Evolutionary conservation across 2,113 vertebrate species (phyloP).

Genomic region (Gobiocypris rarus): DNA sequence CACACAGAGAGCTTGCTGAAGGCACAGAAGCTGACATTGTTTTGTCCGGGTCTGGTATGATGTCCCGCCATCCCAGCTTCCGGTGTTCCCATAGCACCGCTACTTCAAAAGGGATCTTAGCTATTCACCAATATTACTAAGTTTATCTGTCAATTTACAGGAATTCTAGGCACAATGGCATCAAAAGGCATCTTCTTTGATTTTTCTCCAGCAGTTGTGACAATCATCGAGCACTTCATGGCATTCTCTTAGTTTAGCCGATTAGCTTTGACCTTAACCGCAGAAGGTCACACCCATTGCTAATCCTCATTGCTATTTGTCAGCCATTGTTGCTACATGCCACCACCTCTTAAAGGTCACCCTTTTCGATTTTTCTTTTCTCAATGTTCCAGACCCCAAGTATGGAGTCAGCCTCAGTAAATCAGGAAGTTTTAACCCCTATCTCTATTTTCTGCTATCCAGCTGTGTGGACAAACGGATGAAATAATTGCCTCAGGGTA

Average conservation of each 20-base stretch:
- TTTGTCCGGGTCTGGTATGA: no score
- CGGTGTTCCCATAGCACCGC: no score
- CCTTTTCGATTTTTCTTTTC: conserved; percentile 20
- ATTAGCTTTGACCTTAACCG: conserved; percentile 33
- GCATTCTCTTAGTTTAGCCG: conserved; percentile 25
- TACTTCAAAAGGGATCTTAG: background rate
- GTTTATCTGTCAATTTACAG: background rate
- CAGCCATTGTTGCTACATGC: conserved; percentile 36
- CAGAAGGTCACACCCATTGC: conserved; percentile 24
- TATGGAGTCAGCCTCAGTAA: conserved; percentile 19
- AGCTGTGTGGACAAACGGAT: background rate
- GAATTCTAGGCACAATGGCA: background rate
- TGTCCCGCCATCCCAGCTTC: no score
- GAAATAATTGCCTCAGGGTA: conserved; percentile 60
- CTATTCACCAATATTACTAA: background rate
- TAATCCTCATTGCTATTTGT: conserved; percentile 45
- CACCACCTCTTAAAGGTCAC: conserved; percentile 28
- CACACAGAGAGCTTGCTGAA: no score
- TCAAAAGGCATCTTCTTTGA: background rate
- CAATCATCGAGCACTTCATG: conserved; percentile 1
- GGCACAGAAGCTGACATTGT: no score
- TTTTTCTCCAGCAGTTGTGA: background rate
- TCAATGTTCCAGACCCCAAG: conserved; percentile 10
- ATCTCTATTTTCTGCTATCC: conserved; percentile 22
- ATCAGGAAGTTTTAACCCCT: conserved; percentile 39